Evolutionary conservation across 1,140 invertebrate species (phyloP), one percentile per base, ranked within the genome.

Genomic region (Bombus cullumanus): DNA sequence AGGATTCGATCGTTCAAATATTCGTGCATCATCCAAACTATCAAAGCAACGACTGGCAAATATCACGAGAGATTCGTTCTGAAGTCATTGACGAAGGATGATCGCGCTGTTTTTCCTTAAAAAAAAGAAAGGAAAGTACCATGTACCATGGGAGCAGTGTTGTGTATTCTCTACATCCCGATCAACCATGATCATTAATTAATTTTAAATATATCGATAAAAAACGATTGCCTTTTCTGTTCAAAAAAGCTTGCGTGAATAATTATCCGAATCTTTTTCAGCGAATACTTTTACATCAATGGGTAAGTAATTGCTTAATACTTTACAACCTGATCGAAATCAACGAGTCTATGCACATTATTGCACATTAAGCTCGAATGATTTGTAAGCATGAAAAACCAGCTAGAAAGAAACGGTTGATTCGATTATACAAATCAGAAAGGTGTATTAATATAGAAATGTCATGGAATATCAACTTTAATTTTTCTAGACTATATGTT

Each of bases 131-230:
- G 39, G 66, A 81, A 85, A 81, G 57, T 79, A 80, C 68, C 34
- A 13, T 81, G 41, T 57, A 59, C 73, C 22, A 47, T 59, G 53
- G 34, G 73, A 82, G 66, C 85, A 83, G 80, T 77, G 85, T 83
- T 86, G 73, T 86, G 80, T 74, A 86, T 83, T 77, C 53, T 76
- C 80, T 62, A 76, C 37, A 47, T 66, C 5, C 5, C 6, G 71
- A 66, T 59, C 80, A 78, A 59, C 37, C 71, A 74, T 34, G 57
- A 73, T 37, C 25, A 53, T 73, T 74, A 74, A 85, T 85, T 85
- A 81, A 74, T 85, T 85, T 85, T 81, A 85, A 85, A 81, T 81
- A 81, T 85, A 85, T 69, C 62, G n/a, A 81, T 81, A 66, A 75
- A 81, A 85, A 81, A 43, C 72, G 25, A 72, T 74, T 59, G 59